A percentile compares a stretch with the other conserved stretches of the same genome.
phyloP scores from a whole-genome alignment of 2,113 vertebrate species.

The Centropus unirufus region DNA sequence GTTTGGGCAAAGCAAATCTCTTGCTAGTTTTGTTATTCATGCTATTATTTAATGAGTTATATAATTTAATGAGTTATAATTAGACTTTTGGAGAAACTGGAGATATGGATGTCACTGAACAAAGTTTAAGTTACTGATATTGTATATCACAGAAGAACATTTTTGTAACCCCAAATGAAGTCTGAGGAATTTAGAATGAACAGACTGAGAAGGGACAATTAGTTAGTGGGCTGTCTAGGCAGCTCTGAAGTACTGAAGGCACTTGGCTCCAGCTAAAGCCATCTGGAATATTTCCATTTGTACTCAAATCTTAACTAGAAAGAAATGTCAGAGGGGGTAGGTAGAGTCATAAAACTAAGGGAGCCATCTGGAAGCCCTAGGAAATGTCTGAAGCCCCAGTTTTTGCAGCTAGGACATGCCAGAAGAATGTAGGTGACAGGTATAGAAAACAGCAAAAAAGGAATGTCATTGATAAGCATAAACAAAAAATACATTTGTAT shows the following conservation, averaged over 20 bases:
- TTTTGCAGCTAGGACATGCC: not conserved
- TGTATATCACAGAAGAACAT: not conserved
- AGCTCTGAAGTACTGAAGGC: conserved; percentile 38
- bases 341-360: conserved; percentile 18
- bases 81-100: not conserved
- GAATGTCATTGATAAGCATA: not conserved
- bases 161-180: conserved; percentile 7
- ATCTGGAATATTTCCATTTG: conserved; percentile 67
- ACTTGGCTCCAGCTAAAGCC: conserved; percentile 55
- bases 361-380: conserved; percentile 39
- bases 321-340: conserved; percentile 47
- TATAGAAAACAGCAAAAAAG: not conserved
- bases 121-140: not conserved
- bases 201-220: conserved; percentile 52
- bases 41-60: not conserved
- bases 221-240: conserved; percentile 37
- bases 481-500: not conserved
- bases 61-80: not conserved
- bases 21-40: not conserved
- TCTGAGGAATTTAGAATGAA: not conserved
- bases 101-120: not conserved
- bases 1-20: not conserved
- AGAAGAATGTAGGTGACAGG: not conserved
- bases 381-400: not conserved
- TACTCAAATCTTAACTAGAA: conserved; percentile 35